These are phyloP conservation scores for Drosophila truncata DNA, from an alignment of 1,140 invertebrate species.

Conservation along the genomic window DNA sequence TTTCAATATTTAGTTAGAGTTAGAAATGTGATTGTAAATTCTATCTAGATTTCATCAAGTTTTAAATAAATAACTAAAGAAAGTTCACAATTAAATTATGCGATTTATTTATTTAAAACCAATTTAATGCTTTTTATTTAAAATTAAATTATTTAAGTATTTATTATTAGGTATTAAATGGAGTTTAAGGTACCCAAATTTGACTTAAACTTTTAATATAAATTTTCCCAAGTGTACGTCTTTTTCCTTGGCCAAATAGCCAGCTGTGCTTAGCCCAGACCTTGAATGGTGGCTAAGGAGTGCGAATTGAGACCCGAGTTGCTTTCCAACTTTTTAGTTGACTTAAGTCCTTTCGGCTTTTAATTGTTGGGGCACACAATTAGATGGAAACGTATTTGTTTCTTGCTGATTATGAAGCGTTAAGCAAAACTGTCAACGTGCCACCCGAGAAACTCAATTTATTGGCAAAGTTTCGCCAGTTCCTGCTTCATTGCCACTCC, in stretches of 20 bases:
- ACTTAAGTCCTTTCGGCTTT: slow-evolving; percentile 66
- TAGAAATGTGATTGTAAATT: too few relatives aligned
- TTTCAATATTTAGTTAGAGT: not conserved
- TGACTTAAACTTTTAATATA: not conserved
- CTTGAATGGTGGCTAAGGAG: slow-evolving; percentile 9
- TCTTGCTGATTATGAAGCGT: slow-evolving; percentile 85
- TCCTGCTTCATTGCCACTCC: not conserved
- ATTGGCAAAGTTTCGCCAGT: slow-evolving; percentile 76
- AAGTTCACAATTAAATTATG: too few relatives aligned
- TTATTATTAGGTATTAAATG: too few relatives aligned
- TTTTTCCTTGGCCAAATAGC: slow-evolving; percentile 6
- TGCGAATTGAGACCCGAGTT: slow-evolving; percentile 2
- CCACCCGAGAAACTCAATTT: slow-evolving; percentile 81
- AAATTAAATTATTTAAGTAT: too few relatives aligned
- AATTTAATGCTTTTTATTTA: too few relatives aligned
- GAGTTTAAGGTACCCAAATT: too few relatives aligned
- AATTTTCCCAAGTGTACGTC: slow-evolving; percentile 2
- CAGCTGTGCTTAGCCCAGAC: slow-evolving; percentile 15
- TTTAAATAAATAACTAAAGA: too few relatives aligned
- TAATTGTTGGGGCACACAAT: slow-evolving; percentile 78
- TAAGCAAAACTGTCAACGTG: slow-evolving; percentile 85
- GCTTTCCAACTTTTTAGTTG: slow-evolving; percentile 51
- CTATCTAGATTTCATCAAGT: too few relatives aligned
- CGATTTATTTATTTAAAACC: too few relatives aligned
- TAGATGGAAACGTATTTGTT: slow-evolving; percentile 85